Base-by-base conservation (phyloP, 2,888 invertebrate genomes). In the Ormia ochracea region DNA sequence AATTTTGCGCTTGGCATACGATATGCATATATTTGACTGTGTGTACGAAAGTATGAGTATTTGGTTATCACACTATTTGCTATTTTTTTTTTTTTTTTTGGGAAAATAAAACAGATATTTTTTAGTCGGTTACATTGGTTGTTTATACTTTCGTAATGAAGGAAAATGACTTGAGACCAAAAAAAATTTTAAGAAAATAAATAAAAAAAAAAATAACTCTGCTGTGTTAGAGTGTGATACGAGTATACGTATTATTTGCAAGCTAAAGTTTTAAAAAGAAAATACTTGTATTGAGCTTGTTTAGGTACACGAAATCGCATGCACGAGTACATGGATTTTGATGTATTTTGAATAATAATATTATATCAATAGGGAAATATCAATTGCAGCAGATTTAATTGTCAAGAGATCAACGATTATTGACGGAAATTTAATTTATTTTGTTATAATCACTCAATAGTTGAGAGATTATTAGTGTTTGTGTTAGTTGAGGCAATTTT, bases 91-190 rank as follows among this genome's bases (percentile, higher is more conserved):
- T 38, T 26, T 52, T 43, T 21, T 9, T 33, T 54, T 66, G 26
- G n/a, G n/a, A n/a, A n/a, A n/a, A n/a, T n/a, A 45, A 56, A 48
- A 31, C 23, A n/a, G 19, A 45, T n/a, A 10, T 6, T 69, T 76
- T 65, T 48, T 41, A 45, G 28, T 48, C 56, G 63, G 56, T 69
- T 69, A 54, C 54, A 54, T 58, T 75, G 50, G 59, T 66, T 66
- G 14, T 54, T 28, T 52, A 36, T 68, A 31, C 23, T 33, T 9
- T 66, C n/a, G 38, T 23, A 41, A 17, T 43, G 43, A 43, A 59
- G 21, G 19, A n/a, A 5, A 36, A 45, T 58, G 19, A 66, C n/a
- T 14, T 1, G 19, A 4, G 9, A 4, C n/a, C n/a, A 52, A 28
- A 21, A 21, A 58, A 48, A 33, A 6, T 3, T n/a, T n/a, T n/a